A percentile compares a stretch with the other conserved stretches of the same genome.
Conservation (phyloP, 2,797 vertebrate species). For the Mastacembelus armatus region DNA sequence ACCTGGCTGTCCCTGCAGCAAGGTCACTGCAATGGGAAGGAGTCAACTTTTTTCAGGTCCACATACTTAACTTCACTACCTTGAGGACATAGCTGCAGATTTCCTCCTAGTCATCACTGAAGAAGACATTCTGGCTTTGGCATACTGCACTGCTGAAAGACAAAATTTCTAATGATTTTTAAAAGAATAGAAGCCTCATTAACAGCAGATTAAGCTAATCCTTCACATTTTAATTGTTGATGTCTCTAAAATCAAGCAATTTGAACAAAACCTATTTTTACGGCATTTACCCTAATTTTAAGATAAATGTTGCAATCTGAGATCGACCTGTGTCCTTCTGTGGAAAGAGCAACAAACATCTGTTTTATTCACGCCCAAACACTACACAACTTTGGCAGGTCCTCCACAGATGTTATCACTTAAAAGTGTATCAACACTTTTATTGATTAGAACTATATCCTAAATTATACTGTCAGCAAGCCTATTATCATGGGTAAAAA, state of each 20-base stretch:
- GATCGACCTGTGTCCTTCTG: conserved; percentile 5
- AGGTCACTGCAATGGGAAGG: neutral
- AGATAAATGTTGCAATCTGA: conserved; percentile 27
- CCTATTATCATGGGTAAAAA: conserved; percentile 14
- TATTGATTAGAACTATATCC: conserved; percentile 34
- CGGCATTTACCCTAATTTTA: neutral
- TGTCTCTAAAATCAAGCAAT: neutral
- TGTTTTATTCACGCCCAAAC: conserved; percentile 44
- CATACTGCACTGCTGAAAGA: neutral
- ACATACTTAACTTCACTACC: too few relatives aligned
- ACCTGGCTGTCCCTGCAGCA: neutral
- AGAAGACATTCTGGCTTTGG: neutral
- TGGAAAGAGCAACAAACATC: conserved; percentile 19
- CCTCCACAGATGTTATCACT: conserved; percentile 48
- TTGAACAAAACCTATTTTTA: conserved; percentile 1
- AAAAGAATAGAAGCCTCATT: neutral
- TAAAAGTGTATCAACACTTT: conserved; percentile 31
- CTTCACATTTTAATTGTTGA: neutral
- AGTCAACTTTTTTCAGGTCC: neutral
- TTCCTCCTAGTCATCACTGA: neutral
- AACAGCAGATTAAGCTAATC: neutral
- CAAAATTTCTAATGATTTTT: neutral
- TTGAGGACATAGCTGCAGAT: neutral
- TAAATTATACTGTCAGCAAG: conserved; percentile 28
- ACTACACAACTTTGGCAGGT: conserved; percentile 16